These are phyloP conservation scores for Galendromus occidentalis DNA, from an alignment of 1,140 invertebrate species.

Conservation along the genomic window DNA sequence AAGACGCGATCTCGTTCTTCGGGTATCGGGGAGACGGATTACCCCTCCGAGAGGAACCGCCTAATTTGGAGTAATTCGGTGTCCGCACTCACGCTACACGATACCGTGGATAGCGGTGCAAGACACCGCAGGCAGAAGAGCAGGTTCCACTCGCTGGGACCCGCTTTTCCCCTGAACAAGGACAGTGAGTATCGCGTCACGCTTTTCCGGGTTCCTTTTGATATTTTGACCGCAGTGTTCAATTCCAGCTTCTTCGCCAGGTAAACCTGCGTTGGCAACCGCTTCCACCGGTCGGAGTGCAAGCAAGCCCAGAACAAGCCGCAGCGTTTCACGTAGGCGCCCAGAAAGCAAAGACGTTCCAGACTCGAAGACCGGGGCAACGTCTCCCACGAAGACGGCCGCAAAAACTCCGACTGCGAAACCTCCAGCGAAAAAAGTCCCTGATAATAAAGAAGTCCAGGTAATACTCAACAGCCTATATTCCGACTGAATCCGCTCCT, in stretches of 20 bases:
- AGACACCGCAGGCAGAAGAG: constrained; percentile 9
- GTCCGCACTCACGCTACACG: constrained; percentile 8
- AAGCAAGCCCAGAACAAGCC: background rate
- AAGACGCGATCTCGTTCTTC: constrained; percentile 10
- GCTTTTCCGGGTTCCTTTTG: no score
- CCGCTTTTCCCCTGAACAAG: constrained; percentile 3
- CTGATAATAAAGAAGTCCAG: no score
- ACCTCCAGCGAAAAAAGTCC: no score
- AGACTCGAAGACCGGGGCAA: no score
- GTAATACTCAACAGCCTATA: no score
- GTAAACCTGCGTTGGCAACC: background rate
- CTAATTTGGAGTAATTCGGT: constrained; percentile 11
- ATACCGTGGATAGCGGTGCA: constrained; percentile 3
- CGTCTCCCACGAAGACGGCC: no score
- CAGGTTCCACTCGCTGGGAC: constrained; percentile 9
- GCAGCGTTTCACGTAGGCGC: constrained; percentile 3
- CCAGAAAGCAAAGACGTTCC: no score
- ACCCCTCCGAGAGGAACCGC: constrained; percentile 6
- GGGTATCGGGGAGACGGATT: constrained; percentile 10
- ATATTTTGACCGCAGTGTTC: background rate
- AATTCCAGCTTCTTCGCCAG: background rate
- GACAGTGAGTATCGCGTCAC: background rate
- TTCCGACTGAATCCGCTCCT: no score
- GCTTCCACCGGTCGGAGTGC: background rate
- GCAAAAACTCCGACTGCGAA: no score